These are phyloP conservation scores for Osmerus eperlanus DNA, from an alignment of 2,113 vertebrate species.

Conservation along the genomic window DNA sequence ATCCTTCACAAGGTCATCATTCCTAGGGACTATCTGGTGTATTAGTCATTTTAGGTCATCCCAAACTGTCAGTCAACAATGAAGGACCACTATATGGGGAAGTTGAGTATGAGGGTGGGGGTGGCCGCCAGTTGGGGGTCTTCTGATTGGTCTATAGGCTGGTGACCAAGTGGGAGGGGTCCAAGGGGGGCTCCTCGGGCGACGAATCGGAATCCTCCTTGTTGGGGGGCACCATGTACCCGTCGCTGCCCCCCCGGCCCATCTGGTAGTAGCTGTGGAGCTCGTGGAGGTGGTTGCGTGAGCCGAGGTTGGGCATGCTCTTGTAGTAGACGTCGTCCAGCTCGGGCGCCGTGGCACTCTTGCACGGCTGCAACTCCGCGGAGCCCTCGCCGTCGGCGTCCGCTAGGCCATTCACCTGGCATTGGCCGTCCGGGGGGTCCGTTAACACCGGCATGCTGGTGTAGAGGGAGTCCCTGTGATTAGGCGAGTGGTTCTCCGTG, in stretches of 20 bases:
- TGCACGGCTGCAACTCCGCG: constrained; percentile 77
- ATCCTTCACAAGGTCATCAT: constrained; percentile 31
- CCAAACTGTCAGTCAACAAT: constrained; percentile 55
- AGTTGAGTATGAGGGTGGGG: background rate
- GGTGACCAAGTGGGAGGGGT: constrained; percentile 94
- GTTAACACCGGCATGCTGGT: constrained; percentile 95
- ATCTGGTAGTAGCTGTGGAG: constrained; percentile 97
- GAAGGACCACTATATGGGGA: constrained; percentile 50
- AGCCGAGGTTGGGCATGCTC: constrained; percentile 98
- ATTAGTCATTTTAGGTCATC: constrained; percentile 32
- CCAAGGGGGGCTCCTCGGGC: constrained; percentile 81
- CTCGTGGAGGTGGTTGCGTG: constrained; percentile 90
- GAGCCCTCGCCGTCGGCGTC: constrained; percentile 81
- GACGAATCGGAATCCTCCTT: constrained; percentile 87
- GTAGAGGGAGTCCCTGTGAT: constrained; percentile 93
- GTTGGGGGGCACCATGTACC: constrained; percentile 89
- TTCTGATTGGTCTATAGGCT: constrained; percentile 85
- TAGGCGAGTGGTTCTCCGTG: constrained; percentile 80
- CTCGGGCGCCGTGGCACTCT: constrained; percentile 75
- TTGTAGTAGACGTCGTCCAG: constrained; percentile 96
- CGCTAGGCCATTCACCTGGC: constrained; percentile 68
- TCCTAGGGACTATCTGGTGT: constrained; percentile 40
- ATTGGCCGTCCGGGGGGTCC: constrained; percentile 74
- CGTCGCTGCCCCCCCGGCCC: constrained; percentile 94
- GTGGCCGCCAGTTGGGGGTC: constrained; percentile 46